phyloP scores from a whole-genome alignment of 2,888 invertebrate species.

The Molorchus minor region DNA sequence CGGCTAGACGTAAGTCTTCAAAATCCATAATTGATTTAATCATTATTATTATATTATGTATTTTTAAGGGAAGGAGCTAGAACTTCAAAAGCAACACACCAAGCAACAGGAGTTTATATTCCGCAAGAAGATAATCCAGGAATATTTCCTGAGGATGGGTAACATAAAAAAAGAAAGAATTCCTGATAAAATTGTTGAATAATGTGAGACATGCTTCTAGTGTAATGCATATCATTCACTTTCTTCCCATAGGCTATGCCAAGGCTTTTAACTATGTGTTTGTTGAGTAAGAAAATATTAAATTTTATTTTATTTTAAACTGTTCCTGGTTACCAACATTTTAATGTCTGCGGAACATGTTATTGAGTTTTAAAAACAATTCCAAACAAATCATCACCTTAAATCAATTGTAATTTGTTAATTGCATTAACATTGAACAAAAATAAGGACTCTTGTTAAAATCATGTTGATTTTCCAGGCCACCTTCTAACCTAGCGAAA shows the following conservation, averaged over 20 bases:
- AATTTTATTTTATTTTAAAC: too few relatives aligned
- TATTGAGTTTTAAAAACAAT: too few relatives aligned
- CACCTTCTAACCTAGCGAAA: too few relatives aligned
- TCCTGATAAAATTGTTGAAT: constrained; percentile 20
- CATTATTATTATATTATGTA: not conserved
- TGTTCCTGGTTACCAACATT: too few relatives aligned
- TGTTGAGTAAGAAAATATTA: constrained; percentile 17
- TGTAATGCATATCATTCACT: constrained; percentile 26
- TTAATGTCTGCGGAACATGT: too few relatives aligned
- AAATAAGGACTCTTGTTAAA: too few relatives aligned
- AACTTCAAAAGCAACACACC: not conserved
- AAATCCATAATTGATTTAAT: not conserved
- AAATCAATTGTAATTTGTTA: too few relatives aligned
- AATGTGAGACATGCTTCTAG: constrained; percentile 10
- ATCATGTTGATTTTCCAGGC: too few relatives aligned
- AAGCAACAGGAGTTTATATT: constrained; percentile 18
- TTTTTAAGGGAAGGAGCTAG: constrained; percentile 26
- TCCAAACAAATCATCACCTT: too few relatives aligned
- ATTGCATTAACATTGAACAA: too few relatives aligned
- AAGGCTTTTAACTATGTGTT: constrained; percentile 20
- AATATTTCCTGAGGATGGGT: constrained; percentile 29
- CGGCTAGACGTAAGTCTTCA: constrained; percentile 19
- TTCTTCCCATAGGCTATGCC: constrained; percentile 25
- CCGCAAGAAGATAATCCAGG: constrained; percentile 15
- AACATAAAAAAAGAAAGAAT: constrained; percentile 18